Evolutionary conservation across 2,888 invertebrate species (phyloP), one percentile per base, ranked within the genome.

Genomic region (Lithophane ornitopus): DNA sequence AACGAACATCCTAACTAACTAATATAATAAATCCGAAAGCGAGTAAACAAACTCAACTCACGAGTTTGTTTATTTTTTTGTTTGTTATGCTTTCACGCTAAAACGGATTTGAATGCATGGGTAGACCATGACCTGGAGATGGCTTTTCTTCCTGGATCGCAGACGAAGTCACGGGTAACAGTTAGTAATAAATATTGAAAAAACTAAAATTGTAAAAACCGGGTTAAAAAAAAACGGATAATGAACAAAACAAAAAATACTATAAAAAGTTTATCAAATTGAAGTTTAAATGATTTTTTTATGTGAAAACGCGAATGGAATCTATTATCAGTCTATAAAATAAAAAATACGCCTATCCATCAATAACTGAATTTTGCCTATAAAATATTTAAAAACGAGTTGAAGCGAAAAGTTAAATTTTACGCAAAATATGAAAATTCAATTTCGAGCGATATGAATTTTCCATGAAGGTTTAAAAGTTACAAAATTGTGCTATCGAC

Each of bases 351-450:
- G 8, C 19, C 2, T n/a, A 59, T 28, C 14, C 4, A 49, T 59
- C 28, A 34, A n/a, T 19, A n/a, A 44, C 8, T 59, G 41, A 49
- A 65, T 74, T n/a, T n/a, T 0, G 11, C 3, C n/a, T 7, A 44
- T 1, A 52, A 66, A 44, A 66, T 34, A 34, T 54, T 26, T 56
- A n/a, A 62, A 72, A 54, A 16, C 4, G n/a, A 22, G 39, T 49
- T 49, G n/a, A 26, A 54, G 7, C 3, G 3, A 58, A 65, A 56
- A n/a, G 12, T 28, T n/a, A 22, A 22, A 49, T 58, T 62, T 49
- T 34, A n/a, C 12, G 16, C 34, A 62, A 59, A 73, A 56, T 63
- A 73, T 58, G 39, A 73, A 49, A 9, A 63, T 26, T 44, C 0
- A 58, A 46, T 56, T 56, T 46, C 16, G 14, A 52, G 19, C 14